Percentiles rank a stretch among this genome's conserved stretches.
Evolutionary conservation across 2,113 vertebrate species (phyloP).

Genomic region (Boulengeromyrus knoepffleri): DNA sequence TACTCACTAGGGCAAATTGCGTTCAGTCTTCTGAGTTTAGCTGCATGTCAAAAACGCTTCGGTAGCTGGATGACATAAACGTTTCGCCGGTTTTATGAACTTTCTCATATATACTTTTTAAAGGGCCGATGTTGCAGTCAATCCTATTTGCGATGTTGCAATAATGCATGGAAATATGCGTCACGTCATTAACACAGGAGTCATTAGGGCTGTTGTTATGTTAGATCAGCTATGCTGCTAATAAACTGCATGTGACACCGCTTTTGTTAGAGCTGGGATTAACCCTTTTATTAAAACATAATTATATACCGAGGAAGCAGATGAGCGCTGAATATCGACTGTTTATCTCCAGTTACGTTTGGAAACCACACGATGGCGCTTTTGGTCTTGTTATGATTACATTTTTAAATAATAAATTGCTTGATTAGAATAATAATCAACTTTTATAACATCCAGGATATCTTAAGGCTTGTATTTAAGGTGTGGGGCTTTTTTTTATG

Average conservation of each 20-base stretch:
- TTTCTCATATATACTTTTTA: background rate
- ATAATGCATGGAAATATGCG: background rate
- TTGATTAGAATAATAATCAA: background rate
- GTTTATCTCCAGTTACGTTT: background rate
- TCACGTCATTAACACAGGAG: background rate
- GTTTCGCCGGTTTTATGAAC: background rate
- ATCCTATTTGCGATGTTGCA: no score
- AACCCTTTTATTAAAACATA: background rate
- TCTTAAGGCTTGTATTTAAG: background rate
- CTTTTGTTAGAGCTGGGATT: background rate
- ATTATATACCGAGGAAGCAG: background rate
- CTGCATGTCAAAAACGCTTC: background rate
- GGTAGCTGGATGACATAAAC: background rate
- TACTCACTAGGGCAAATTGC: background rate
- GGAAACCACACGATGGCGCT: conserved; percentile 63
- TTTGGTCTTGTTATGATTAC: conserved; percentile 49
- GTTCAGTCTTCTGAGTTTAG: background rate
- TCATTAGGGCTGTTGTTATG: background rate
- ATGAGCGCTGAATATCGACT: background rate
- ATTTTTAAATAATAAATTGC: background rate
- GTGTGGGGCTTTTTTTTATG: background rate
- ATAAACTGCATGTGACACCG: background rate
- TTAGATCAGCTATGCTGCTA: background rate
- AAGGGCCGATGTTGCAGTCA: background rate
- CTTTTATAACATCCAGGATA: background rate